Conservation (phyloP, 2,888 invertebrate genomes). For the Drosophila longiperda region DNA sequence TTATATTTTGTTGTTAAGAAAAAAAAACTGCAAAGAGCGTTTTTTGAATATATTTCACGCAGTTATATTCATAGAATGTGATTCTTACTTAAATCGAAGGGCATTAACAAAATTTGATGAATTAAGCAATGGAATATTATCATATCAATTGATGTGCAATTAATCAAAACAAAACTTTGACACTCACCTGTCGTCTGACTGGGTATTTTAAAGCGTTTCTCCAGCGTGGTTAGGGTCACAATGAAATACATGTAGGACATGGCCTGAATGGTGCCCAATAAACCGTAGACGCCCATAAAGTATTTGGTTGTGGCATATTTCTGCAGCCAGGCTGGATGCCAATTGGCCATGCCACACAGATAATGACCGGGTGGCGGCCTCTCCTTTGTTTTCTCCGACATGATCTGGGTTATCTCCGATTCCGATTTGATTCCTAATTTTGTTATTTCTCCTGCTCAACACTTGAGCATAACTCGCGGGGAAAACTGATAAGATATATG, state of each 20-base stretch:
- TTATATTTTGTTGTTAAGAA: too few species aligned
- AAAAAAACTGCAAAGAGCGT: too few species aligned
- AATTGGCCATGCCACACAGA: conserved; percentile 86
- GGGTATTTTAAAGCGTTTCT: conserved; percentile 89
- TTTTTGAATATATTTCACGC: neutral
- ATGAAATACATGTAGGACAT: conserved; percentile 89
- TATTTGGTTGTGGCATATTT: conserved; percentile 87
- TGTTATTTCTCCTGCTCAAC: conserved; percentile 20
- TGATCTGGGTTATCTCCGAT: conserved; percentile 14
- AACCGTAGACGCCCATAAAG: conserved; percentile 88
- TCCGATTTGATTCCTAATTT: neutral
- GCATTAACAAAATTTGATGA: neutral
- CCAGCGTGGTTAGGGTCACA: conserved; percentile 88
- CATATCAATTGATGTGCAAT: conserved; percentile 10
- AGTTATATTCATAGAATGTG: conserved; percentile 36
- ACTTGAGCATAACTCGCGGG: conserved; percentile 37
- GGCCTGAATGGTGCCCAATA: conserved; percentile 88
- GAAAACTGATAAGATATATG: conserved; percentile 34
- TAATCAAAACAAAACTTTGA: conserved; percentile 33
- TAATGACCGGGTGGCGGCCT: conserved; percentile 65
- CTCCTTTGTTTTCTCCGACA: conserved; percentile 57
- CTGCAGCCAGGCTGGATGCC: conserved; percentile 87
- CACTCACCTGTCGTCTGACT: conserved; percentile 88
- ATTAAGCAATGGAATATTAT: conserved; percentile 3
- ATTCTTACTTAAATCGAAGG: conserved; percentile 6